Percentiles rank a stretch among this genome's conserved stretches.
phyloP scores from a whole-genome alignment of 2,888 invertebrate genomes.

The Eupithecia inturbata region DNA sequence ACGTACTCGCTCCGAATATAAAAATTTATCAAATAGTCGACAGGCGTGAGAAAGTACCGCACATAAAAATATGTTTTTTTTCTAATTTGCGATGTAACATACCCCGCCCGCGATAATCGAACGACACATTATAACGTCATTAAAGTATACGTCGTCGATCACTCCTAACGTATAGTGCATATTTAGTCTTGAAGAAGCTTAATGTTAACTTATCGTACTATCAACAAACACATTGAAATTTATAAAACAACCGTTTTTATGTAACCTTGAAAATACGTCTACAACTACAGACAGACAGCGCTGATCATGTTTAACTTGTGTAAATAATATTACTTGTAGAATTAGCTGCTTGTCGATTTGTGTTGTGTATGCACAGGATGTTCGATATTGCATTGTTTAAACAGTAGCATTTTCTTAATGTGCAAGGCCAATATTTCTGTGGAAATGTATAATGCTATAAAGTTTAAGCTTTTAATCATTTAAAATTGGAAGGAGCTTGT shows the following conservation, averaged over 20 bases:
- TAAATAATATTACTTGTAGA: conserved; percentile 3
- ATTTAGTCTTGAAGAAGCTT: not conserved
- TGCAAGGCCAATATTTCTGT: not conserved
- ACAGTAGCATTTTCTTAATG: not conserved
- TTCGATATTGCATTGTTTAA: not conserved
- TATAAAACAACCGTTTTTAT: not conserved
- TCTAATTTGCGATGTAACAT: not conserved
- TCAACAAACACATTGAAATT: not conserved
- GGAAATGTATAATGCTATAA: not conserved
- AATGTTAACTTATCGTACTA: not conserved
- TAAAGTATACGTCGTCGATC: not conserved
- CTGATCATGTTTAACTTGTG: not conserved
- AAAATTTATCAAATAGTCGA: not conserved
- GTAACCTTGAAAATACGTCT: not conserved
- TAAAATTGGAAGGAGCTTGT: not conserved
- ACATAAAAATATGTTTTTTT: not conserved
- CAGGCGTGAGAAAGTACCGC: not conserved
- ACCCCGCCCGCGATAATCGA: not conserved
- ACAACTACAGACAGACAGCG: not conserved
- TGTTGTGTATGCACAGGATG: not conserved
- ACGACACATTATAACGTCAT: not conserved
- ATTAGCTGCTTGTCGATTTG: not conserved
- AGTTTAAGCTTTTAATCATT: not conserved
- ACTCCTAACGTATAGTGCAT: not conserved
- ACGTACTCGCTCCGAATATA: not conserved